Evolutionary conservation across 2,888 invertebrate genomes (phyloP).

Genomic region (Drosophila monieri): DNA sequence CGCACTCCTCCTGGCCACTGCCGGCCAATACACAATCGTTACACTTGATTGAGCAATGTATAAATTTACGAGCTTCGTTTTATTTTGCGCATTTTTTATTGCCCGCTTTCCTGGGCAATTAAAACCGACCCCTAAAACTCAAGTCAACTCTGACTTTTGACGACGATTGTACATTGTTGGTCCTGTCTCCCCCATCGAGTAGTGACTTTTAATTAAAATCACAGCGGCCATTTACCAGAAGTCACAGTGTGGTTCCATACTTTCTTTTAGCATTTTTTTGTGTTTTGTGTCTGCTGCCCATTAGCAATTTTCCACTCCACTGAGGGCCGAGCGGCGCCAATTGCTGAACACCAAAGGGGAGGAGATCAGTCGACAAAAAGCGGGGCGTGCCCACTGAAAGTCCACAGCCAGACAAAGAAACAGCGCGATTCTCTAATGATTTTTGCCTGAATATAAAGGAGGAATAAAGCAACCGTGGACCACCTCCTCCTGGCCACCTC

Average conservation of each 20-base stretch:
- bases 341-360: conserved; percentile 56
- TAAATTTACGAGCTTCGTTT: conserved; percentile 48
- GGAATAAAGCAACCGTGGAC: conserved; percentile 7
- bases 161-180: conserved; percentile 26
- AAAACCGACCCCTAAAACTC: conserved; percentile 68
- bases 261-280: conserved; percentile 4
- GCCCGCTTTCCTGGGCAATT: conserved; percentile 59
- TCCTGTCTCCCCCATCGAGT: conserved; percentile 11
- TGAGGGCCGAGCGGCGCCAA: conserved; percentile 39
- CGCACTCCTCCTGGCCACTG: conserved; percentile 21
- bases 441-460: conserved; percentile 26
- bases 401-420: conserved; percentile 15
- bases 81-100: conserved; percentile 13
- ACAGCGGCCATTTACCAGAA: conserved; percentile 65
- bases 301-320: conserved; percentile 76
- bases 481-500: background rate
- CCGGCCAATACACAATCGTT: conserved; percentile 48
- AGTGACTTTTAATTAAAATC: conserved; percentile 74
- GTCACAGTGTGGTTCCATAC: conserved; percentile 44
- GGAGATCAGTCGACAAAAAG: conserved; percentile 50
- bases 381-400: conserved; percentile 37
- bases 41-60: conserved; percentile 70
- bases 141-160: conserved; percentile 69
- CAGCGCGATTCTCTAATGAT: conserved; percentile 31
- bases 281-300: conserved; percentile 52